phyloP scores from a whole-genome alignment of 2,888 invertebrate genomes.

The Bibio marci region DNA sequence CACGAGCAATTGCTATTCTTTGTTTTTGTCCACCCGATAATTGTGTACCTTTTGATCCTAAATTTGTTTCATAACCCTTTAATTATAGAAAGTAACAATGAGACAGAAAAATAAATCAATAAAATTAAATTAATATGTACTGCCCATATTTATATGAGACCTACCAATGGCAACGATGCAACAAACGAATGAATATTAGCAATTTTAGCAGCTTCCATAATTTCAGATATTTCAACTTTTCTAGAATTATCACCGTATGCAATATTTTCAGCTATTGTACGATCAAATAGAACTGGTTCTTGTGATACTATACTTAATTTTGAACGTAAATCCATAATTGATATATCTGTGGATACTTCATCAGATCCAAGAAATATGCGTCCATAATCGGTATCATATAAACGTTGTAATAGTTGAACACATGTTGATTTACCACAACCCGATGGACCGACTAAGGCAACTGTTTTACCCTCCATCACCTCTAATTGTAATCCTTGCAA shows the following conservation, averaged over 20 bases:
- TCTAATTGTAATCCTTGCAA: constrained; percentile 51
- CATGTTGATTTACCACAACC: constrained; percentile 69
- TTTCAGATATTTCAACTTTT: constrained; percentile 45
- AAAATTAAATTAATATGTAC: constrained; percentile 5
- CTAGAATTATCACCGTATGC: constrained; percentile 68
- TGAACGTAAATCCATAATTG: constrained; percentile 45
- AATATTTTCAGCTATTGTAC: constrained; percentile 70
- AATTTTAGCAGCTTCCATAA: constrained; percentile 52
- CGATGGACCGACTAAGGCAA: constrained; percentile 56
- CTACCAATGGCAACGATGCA: constrained; percentile 38
- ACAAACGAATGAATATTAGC: constrained; percentile 71
- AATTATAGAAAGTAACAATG: background rate
- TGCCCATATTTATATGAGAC: constrained; percentile 26
- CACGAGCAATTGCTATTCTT: constrained; percentile 66
- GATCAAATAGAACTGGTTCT: constrained; percentile 70
- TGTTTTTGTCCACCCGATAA: constrained; percentile 79
- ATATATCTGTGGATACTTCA: constrained; percentile 42
- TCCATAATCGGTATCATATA: constrained; percentile 59
- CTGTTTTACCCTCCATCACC: constrained; percentile 49
- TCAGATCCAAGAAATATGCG: constrained; percentile 38
- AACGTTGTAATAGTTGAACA: constrained; percentile 59
- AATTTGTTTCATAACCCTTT: constrained; percentile 60
- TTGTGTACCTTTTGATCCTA: constrained; percentile 62
- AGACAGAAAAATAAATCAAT: too few relatives aligned
- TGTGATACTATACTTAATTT: constrained; percentile 73